These are phyloP conservation scores for Rhagium mordax DNA, from an alignment of 2,888 invertebrate species.

Conservation along the genomic window DNA sequence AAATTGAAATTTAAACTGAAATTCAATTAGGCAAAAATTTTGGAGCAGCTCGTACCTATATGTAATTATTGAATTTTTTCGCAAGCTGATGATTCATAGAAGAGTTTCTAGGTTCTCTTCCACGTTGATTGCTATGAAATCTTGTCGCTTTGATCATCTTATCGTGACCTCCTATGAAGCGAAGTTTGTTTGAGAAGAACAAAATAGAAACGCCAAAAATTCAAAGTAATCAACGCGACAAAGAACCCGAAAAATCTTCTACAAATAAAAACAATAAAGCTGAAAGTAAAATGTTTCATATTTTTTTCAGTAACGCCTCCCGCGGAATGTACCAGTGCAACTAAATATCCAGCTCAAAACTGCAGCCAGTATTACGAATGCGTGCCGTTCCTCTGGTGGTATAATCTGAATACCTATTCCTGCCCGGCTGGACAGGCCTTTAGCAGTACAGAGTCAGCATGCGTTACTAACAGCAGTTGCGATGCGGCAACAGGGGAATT, in stretches of 20 bases:
- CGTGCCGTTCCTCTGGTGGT: constrained; percentile 43
- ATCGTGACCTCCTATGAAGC: no score
- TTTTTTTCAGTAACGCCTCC: constrained; percentile 1
- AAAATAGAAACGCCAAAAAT: no score
- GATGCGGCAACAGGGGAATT: neutral
- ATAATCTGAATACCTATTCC: constrained; percentile 35
- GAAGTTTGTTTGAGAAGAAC: no score
- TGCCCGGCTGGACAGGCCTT: constrained; percentile 32
- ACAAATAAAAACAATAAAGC: neutral
- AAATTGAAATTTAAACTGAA: no score
- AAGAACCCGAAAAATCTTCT: neutral
- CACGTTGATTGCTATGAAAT: no score
- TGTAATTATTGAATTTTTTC: no score
- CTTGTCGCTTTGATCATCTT: no score
- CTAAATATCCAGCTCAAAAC: neutral
- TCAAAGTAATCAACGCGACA: no score
- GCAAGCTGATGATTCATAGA: no score
- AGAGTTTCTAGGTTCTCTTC: no score
- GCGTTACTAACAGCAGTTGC: neutral
- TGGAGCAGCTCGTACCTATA: no score
- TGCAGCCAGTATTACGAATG: constrained; percentile 27
- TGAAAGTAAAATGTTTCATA: neutral
- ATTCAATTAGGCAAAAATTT: no score
- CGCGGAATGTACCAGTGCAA: neutral
- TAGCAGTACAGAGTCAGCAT: constrained; percentile 1